A percentile compares a stretch with the other conserved stretches of the same genome.
Conservation (phyloP, 1,140 invertebrate genomes). For the Theocolax elegans region DNA sequence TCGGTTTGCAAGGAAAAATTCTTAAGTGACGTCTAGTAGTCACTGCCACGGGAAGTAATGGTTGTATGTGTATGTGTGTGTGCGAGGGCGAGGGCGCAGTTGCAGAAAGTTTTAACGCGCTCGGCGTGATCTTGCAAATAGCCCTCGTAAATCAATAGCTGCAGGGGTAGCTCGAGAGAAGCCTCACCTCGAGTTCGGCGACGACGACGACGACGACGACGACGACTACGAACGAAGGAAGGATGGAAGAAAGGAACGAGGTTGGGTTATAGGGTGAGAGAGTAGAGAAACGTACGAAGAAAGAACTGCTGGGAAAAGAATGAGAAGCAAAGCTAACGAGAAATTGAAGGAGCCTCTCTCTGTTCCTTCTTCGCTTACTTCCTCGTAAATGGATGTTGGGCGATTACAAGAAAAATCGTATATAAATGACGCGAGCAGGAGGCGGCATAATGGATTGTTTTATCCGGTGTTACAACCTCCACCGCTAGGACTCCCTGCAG, state of each 20-base stretch:
- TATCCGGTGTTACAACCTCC: constrained; percentile 49
- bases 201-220: too few relatives aligned
- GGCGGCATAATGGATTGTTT: constrained; percentile 52
- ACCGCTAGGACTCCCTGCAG: too few relatives aligned
- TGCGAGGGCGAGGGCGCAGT: constrained; percentile 50
- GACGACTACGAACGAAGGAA: neutral
- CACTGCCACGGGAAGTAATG: constrained; percentile 21
- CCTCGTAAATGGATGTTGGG: constrained; percentile 61
- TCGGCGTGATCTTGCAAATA: constrained; percentile 63
- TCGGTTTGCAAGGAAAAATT: constrained; percentile 18
- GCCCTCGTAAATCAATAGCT: constrained; percentile 62
- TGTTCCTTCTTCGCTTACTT: neutral
- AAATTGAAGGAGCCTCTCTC: constrained; percentile 57
- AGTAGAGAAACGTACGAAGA: constrained; percentile 1
- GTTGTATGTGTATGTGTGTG: too few relatives aligned
- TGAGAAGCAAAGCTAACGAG: constrained; percentile 53
- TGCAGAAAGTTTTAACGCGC: constrained; percentile 61
- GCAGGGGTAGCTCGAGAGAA: too few relatives aligned
- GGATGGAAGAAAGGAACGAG: neutral
- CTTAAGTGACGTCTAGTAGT: constrained; percentile 49
- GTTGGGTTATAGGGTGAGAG: neutral
- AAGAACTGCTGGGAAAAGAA: constrained; percentile 20
- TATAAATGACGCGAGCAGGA: constrained; percentile 57
- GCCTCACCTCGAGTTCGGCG: too few relatives aligned
- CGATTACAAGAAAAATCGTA: constrained; percentile 64